Percentiles rank a stretch among this genome's conserved stretches.
Conservation (phyloP, 2,888 invertebrate genomes). For the Alloplasta piceator region DNA sequence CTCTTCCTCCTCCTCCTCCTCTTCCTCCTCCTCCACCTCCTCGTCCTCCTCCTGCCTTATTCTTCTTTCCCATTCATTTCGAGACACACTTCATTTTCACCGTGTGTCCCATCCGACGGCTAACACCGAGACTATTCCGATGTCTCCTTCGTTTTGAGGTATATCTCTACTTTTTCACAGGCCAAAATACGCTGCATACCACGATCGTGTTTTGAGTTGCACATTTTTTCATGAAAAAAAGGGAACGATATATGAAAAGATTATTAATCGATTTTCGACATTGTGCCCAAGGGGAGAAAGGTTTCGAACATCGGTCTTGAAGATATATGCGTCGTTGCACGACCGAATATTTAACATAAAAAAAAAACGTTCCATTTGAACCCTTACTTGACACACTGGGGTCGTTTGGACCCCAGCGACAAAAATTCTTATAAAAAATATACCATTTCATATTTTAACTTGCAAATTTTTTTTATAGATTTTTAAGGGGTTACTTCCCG, state of each 20-base stretch:
- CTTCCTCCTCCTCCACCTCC: slow-evolving; percentile 20
- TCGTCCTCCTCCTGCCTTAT: slow-evolving; percentile 20
- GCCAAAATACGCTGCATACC: slow-evolving; percentile 3
- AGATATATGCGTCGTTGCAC: too few species aligned
- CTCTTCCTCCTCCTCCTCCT: slow-evolving; percentile 20
- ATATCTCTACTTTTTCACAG: neutral
- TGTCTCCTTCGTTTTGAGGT: neutral
- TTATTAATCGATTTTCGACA: neutral
- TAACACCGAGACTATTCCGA: slow-evolving; percentile 21
- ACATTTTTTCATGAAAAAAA: neutral
- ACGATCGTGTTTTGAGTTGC: neutral
- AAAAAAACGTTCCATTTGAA: too few species aligned
- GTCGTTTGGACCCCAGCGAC: too few species aligned
- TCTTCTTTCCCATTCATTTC: slow-evolving; percentile 36
- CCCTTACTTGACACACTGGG: too few species aligned
- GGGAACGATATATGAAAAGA: neutral
- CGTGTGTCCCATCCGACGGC: slow-evolving; percentile 32
- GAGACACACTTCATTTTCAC: slow-evolving; percentile 59
- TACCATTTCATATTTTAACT: too few species aligned
- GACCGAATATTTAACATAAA: too few species aligned
- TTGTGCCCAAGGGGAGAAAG: neutral
- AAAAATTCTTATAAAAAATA: too few species aligned
- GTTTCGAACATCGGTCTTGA: too few species aligned
- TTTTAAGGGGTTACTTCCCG: too few species aligned
- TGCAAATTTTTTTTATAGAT: too few species aligned